Evolutionary conservation across 2,797 vertebrate genomes (phyloP), one percentile per base, ranked within the genome.

Genomic region (Menidia menidia): DNA sequence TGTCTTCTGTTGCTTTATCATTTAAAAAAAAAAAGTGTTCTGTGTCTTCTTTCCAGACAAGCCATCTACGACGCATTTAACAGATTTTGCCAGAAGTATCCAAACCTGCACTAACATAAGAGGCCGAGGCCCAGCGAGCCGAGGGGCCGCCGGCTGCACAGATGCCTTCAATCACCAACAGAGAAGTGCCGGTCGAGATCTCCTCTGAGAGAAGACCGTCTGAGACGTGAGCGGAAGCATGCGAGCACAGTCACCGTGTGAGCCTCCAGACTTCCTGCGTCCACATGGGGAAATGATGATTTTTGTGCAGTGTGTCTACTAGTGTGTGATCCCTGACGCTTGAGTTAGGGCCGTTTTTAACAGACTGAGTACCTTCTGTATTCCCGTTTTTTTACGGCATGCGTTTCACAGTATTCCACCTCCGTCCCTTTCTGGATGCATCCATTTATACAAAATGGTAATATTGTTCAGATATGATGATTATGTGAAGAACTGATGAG

Each of bases 61-160:
- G 97, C 98, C 11, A 98, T 99, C 87, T 99, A 99, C 14, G 97
- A 99, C 45, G 96, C 97, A 0, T 99, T 97, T 85, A 93, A 96
- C 85, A 95, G 95, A 69, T 99, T 97, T 81, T 93, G 96, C 78
- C 92, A 88, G 82, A 99, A 98, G 90, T 98, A 99, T 2, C 78
- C 96, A 19, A 78, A 89, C 65, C 87, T 82, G 55, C 86, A 91
- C 25, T 89, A 75, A 15, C 3, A 0, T 31, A n/a, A n/a, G 51
- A 44, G 16, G 0, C 47, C 45, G 60, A 57, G 42, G 41, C 10
- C 19, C 32, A 4, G 18, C 25, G 43, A 55, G 1, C 18, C 41
- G 19, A 54, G 39, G 42, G 18, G 30, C 60, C 44, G n/a, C 15
- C 44, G 39, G 4, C 35, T 52, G 71, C 33, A 45, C 19, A 41